A percentile compares a stretch with the other conserved stretches of the same genome.
phyloP scores from a whole-genome alignment of 92 coral and sea anemone genomes.

The Muricea muricata region DNA sequence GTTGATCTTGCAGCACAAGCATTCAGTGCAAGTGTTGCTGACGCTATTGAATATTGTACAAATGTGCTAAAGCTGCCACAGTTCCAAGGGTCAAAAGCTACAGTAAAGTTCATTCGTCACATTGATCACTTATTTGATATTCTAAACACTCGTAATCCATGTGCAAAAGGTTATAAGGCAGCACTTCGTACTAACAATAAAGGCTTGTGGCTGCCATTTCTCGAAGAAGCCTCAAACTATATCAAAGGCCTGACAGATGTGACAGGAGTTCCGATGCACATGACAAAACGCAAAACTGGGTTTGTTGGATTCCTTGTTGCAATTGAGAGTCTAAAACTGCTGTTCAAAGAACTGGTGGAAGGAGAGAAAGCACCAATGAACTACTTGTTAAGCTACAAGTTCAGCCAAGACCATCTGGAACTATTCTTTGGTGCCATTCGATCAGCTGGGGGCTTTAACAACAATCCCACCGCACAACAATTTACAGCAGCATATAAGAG shows the following conservation, averaged over 20 bases:
- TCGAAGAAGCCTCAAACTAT: neutral
- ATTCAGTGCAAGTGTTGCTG: too few species aligned
- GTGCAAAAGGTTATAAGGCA: neutral
- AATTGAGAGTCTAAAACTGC: neutral
- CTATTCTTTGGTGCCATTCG: neutral
- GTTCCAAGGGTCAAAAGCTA: neutral
- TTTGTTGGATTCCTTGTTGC: neutral
- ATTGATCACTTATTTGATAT: constrained; percentile 18
- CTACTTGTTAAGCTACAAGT: constrained; percentile 20
- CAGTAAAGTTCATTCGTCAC: neutral
- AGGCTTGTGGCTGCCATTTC: constrained; percentile 10
- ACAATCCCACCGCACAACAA: constrained; percentile 17
- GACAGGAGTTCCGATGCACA: neutral
- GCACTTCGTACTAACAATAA: neutral
- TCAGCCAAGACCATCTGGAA: constrained; percentile 26
- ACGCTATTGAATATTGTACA: neutral
- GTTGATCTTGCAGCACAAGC: too few species aligned
- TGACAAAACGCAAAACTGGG: constrained; percentile 5
- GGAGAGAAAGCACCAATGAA: neutral
- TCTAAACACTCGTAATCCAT: constrained; percentile 14
- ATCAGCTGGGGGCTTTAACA: constrained; percentile 10
- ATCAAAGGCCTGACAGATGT: neutral
- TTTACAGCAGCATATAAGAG: constrained; percentile 32
- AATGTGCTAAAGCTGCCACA: neutral
- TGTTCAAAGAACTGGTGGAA: constrained; percentile 15